Conservation (phyloP, 2,888 invertebrate genomes). For the Stegophylla sp. region DNA sequence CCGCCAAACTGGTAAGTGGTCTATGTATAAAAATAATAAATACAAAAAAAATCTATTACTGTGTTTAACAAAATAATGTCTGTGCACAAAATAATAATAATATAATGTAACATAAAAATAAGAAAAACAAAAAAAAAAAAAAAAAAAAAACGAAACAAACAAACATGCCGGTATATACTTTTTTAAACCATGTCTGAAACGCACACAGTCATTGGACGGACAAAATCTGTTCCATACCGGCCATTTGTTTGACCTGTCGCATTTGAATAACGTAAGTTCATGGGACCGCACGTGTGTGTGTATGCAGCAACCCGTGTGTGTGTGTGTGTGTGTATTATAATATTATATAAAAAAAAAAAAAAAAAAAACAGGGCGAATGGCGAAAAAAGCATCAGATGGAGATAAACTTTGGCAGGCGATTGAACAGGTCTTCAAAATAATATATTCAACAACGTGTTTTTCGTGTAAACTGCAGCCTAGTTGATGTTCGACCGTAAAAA, state of each 20-base stretch:
- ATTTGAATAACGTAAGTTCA: conserved; percentile 52
- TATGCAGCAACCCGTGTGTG: neutral
- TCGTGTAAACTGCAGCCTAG: no score
- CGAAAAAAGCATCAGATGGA: no score
- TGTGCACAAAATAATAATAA: neutral
- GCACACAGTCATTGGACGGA: conserved; percentile 54
- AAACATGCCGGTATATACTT: conserved; percentile 16
- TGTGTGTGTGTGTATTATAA: neutral
- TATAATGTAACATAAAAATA: neutral
- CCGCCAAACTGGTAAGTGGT: conserved; percentile 89
- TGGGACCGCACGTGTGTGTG: no score
- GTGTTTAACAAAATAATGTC: no score
- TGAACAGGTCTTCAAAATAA: no score
- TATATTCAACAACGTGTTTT: no score
- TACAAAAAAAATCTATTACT: neutral
- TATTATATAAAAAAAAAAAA: no score
- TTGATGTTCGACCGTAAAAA: no score
- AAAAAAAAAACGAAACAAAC: neutral
- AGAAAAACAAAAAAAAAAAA: neutral
- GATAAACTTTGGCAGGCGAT: no score
- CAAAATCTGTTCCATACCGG: conserved; percentile 58
- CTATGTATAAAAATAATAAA: neutral
- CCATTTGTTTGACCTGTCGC: conserved; percentile 56
- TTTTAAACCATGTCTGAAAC: conserved; percentile 53
- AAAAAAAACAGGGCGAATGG: no score